Evolutionary conservation across 2,113 vertebrate genomes (phyloP), one percentile per base, ranked within the genome.

Genomic region (Trichechus manatus): DNA sequence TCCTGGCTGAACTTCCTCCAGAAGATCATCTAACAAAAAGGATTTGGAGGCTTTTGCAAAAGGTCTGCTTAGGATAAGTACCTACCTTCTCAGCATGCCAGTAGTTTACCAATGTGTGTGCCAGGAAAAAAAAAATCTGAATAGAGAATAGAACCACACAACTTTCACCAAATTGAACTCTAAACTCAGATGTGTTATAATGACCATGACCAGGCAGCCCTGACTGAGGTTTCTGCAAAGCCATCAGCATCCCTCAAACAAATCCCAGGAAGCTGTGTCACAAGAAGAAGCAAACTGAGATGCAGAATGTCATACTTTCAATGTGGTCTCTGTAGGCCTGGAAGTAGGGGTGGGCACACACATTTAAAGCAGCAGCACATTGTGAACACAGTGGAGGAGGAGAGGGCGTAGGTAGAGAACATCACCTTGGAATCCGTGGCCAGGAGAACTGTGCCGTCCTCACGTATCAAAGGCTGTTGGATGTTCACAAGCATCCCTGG

Each of bases 401-500:
- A 27, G n/a, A 88, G 53, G 50, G 47, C 0, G 0, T 2, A 50
- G 50, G 31, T 17, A 94, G 22, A 72, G 74, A 80, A 66, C 27
- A 6, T 96, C 98, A 99, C 99, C 99, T 99, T 99, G 95, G 99
- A 98, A 92, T 99, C 99, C 75, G 99, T 98, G 97, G 99, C 99
- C 96, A 99, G 98, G 59, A 99, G 98, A 96, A 99, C 98, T 8
- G 99, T 99, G 78, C 99, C 99, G 96, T 99, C 99, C 93, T 99
- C 99, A 70, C 99, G 99, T 95, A 99, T 99, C 97, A 99, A 97
- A 72, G 99, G 99, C 98, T 99, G 99, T 97, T 99, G 99, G 98
- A 99, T 99, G 96, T 99, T 99, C 95, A 99, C 99, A 77, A 99
- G 99, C 99, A 99, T 99, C 97, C 99, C 99, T 0, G 99, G 99